These are phyloP conservation scores for Ophiodon elongatus DNA, from an alignment of 2,113 vertebrate genomes.

Conservation along the genomic window DNA sequence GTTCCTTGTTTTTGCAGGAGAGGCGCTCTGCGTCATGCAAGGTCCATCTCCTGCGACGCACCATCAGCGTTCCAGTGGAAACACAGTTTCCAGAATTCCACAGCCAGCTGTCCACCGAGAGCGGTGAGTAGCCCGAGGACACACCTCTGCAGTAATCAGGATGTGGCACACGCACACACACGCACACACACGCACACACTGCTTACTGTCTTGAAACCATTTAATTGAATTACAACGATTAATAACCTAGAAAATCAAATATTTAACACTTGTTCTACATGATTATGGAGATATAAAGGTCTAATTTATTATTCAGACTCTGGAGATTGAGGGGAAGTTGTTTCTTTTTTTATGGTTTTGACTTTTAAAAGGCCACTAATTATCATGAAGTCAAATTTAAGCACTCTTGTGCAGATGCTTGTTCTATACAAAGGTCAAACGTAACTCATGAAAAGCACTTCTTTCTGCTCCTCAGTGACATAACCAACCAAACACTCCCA, in stretches of 20 bases:
- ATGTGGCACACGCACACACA: neutral
- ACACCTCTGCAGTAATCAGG: constrained; percentile 11
- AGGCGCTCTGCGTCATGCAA: constrained; percentile 70
- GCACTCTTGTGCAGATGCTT: neutral
- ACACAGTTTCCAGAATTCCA: constrained; percentile 81
- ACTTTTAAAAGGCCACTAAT: neutral
- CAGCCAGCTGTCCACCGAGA: constrained; percentile 77
- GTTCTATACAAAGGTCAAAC: neutral
- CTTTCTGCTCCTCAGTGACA: neutral
- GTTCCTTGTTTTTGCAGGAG: constrained; percentile 76
- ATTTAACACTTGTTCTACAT: constrained; percentile 12
- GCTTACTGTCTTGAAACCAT: neutral
- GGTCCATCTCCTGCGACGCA: constrained; percentile 83
- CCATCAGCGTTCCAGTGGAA: constrained; percentile 88
- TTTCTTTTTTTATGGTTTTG: neutral
- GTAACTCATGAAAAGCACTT: neutral
- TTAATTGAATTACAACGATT: constrained; percentile 24
- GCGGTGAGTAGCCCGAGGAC: constrained; percentile 79
- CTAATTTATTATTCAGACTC: neutral
- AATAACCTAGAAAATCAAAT: constrained; percentile 1
- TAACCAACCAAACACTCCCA: neutral
- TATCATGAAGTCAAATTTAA: neutral
- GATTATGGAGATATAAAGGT: neutral
- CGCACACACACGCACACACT: neutral
- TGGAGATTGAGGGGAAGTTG: neutral